Conservation (phyloP, 1,140 invertebrate genomes). For the Ceratoteleas bidentatus region DNA sequence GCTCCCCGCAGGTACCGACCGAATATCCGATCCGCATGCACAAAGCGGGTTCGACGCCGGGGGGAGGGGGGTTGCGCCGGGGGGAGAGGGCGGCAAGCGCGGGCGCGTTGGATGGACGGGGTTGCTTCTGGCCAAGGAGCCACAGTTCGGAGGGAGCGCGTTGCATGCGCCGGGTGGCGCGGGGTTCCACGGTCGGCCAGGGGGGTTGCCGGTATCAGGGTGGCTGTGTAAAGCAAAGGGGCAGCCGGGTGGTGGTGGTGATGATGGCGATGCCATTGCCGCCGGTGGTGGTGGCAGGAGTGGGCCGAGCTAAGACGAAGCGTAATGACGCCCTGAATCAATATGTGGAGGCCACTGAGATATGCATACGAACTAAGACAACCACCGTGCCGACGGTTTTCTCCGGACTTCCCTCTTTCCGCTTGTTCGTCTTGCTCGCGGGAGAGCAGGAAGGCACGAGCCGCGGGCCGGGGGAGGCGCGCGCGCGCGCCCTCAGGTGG, state of each 20-base stretch:
- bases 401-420: slow-evolving; percentile 65
- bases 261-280: slow-evolving; percentile 56
- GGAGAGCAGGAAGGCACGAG: slow-evolving; percentile 57
- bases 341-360: slow-evolving; percentile 78
- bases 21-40: no score
- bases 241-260: slow-evolving; percentile 68
- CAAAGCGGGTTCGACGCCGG: no score
- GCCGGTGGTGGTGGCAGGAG: slow-evolving; percentile 70
- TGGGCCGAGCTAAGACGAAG: slow-evolving; percentile 78
- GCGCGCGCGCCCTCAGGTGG: slow-evolving; percentile 41
- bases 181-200: slow-evolving; percentile 49
- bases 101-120: slow-evolving; percentile 44
- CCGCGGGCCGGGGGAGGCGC: slow-evolving; percentile 37
- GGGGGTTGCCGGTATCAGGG: slow-evolving; percentile 66
- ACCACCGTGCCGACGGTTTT: slow-evolving; percentile 72
- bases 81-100: neutral
- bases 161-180: slow-evolving; percentile 36
- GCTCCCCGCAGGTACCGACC: no score
- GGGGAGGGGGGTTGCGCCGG: neutral
- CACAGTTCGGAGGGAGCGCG: slow-evolving; percentile 45
- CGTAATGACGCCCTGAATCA: slow-evolving; percentile 80
- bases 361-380: slow-evolving; percentile 79
- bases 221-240: slow-evolving; percentile 64
- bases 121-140: slow-evolving; percentile 59
- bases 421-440: slow-evolving; percentile 61